Base-by-base conservation (phyloP, 2,113 vertebrate genomes). In the Melanerpes formicivorus region DNA sequence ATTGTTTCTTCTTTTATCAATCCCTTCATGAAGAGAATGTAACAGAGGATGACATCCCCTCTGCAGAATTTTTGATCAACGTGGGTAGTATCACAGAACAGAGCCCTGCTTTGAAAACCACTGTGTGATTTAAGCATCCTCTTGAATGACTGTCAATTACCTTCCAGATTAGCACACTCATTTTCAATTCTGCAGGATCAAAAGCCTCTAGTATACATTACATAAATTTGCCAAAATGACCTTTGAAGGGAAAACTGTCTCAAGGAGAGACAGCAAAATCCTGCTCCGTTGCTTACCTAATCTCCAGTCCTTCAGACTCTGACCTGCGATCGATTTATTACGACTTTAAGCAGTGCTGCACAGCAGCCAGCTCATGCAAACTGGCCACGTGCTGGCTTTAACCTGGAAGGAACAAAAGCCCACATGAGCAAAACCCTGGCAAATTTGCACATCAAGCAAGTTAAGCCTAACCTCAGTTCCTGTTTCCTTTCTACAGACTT, bases 391-490 rank as follows among this genome's bases (percentile, higher is more conserved):
- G 54, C 63, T 88, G 71, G 50, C 52, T 94, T 83, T 48, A 78
- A 83, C 76, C 85, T 90, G 85, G 11, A 88, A 90, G 48, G 90
- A 95, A 87, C 72, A 76, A 95, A 81, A 89, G 75, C 55, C 46
- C 89, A 64, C 40, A 34, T 54, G 34, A 78, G 25, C 22, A 88
- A 88, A 92, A 63, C 30, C 60, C 76, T 87, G 75, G 69, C 37
- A 71, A 75, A 9, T 54, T 13, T 86, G 69, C 22, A 55, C 18
- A 70, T 7, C 1, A 0, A 82, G 34, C 21, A 91, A 65, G 14
- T 88, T 60, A 73, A 72, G n/a, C 30, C 40, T 84, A 44, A 82
- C 76, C 46, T 77, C 34, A 29, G 34, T 65, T 75, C 50, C 80
- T 32, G 18, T 81, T 75, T 67, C 50, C 54, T 83, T 75, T 88